These are phyloP conservation scores for Xiphophorus birchmanni DNA, from an alignment of 2,797 vertebrate species.

Conservation along the genomic window DNA sequence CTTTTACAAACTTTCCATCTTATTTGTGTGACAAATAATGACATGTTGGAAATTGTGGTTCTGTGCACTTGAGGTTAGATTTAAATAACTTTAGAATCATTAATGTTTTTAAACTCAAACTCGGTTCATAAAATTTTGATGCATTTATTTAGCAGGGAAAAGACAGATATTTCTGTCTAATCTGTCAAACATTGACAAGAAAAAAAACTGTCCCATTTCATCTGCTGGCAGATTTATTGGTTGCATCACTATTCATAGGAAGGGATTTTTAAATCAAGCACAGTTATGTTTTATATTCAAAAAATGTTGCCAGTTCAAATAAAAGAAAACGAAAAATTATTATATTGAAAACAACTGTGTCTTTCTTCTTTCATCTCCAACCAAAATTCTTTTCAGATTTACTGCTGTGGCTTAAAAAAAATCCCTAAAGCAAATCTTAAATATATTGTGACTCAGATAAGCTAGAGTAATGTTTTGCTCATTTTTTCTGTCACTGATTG, in stretches of 20 bases:
- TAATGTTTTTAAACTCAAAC: not conserved
- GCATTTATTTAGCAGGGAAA: not conserved
- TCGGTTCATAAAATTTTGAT: not conserved
- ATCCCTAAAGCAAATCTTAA: not conserved
- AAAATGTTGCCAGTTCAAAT: not conserved
- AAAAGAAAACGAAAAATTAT: not conserved
- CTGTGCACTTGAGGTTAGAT: not conserved
- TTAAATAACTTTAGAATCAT: not conserved
- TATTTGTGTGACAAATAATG: not conserved
- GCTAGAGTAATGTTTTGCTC: not conserved
- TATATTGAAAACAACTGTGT: not conserved
- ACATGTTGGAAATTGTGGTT: not conserved
- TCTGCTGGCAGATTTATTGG: not conserved
- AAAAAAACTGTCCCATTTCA: not conserved
- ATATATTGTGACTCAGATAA: not conserved
- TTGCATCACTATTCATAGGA: not conserved
- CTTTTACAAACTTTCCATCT: not conserved
- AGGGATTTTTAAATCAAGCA: not conserved
- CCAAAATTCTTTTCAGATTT: not conserved
- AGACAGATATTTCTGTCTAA: not conserved
- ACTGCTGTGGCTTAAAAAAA: not conserved
- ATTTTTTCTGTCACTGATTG: slow-evolving; percentile 12
- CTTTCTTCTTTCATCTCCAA: not conserved
- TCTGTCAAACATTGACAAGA: not conserved
- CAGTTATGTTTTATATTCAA: not conserved